A percentile compares a stretch with the other conserved stretches of the same genome.
Evolutionary conservation across 2,888 invertebrate species (phyloP).

Genomic region (Parnassius smintheus): DNA sequence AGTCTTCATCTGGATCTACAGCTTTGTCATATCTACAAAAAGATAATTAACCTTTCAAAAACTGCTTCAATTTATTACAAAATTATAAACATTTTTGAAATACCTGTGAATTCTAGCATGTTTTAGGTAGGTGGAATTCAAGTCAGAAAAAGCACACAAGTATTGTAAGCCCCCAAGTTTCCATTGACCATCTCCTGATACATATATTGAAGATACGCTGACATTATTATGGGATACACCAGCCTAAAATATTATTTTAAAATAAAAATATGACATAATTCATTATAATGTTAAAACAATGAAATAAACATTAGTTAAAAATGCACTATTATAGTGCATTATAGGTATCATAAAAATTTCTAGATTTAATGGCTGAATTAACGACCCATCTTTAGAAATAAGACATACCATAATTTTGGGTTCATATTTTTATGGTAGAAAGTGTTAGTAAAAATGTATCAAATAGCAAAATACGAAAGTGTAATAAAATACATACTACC

Average conservation of each 20-base stretch:
- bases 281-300: too few species aligned
- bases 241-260: constrained; percentile 71
- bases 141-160: constrained; percentile 85
- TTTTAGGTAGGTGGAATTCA: constrained; percentile 84
- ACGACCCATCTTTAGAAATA: too few species aligned
- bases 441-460: too few species aligned
- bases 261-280: too few species aligned
- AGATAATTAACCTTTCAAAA: neutral
- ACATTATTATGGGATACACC: constrained; percentile 91
- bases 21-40: constrained; percentile 84
- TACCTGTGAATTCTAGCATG: constrained; percentile 83
- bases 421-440: too few species aligned
- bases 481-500: too few species aligned
- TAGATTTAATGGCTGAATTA: too few species aligned
- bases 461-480: too few species aligned
- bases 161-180: constrained; percentile 93
- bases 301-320: too few species aligned
- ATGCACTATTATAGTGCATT: too few species aligned
- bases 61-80: neutral
- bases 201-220: constrained; percentile 88
- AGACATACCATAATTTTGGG: too few species aligned
- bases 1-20: constrained; percentile 86
- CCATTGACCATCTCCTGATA: constrained; percentile 92
- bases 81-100: neutral
- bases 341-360: too few species aligned